Conservation (phyloP, 2,113 vertebrate genomes). For the Diadophis punctatus region DNA sequence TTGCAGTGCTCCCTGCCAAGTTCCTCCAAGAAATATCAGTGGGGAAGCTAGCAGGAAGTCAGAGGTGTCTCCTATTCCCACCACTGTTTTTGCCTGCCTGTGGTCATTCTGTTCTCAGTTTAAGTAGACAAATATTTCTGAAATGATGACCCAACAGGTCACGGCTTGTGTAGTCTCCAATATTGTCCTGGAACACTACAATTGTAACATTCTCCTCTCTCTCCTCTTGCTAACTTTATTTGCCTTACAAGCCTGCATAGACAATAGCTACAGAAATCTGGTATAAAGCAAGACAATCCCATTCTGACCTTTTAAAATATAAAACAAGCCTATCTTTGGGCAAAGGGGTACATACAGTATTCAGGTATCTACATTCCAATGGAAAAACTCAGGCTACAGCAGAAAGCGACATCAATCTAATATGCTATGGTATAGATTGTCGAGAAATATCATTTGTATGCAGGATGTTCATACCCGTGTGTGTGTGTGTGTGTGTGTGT, state of each 20-base stretch:
- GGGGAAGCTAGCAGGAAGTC: not conserved
- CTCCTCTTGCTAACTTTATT: not conserved
- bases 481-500: not conserved
- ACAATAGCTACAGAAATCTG: not conserved
- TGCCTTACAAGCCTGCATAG: not conserved
- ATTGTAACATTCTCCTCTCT: not conserved
- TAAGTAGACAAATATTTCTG: not conserved
- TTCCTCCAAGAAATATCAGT: not conserved
- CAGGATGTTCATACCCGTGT: not conserved
- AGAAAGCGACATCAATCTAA: not conserved
- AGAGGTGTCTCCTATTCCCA: not conserved
- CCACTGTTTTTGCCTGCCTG: not conserved
- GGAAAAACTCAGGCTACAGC: not conserved
- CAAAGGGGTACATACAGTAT: not conserved
- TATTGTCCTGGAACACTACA: not conserved
- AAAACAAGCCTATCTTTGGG: not conserved
- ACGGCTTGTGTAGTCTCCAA: not conserved
- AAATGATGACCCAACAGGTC: not conserved
- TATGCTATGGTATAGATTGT: not conserved
- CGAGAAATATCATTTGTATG: conserved; percentile 6
- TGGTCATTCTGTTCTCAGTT: not conserved
- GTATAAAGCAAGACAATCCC: not conserved
- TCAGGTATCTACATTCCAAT: not conserved
- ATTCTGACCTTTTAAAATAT: not conserved
- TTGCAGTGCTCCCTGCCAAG: not conserved